Conservation (phyloP, 2,113 vertebrate species). For the Hemichromis elongatus region DNA sequence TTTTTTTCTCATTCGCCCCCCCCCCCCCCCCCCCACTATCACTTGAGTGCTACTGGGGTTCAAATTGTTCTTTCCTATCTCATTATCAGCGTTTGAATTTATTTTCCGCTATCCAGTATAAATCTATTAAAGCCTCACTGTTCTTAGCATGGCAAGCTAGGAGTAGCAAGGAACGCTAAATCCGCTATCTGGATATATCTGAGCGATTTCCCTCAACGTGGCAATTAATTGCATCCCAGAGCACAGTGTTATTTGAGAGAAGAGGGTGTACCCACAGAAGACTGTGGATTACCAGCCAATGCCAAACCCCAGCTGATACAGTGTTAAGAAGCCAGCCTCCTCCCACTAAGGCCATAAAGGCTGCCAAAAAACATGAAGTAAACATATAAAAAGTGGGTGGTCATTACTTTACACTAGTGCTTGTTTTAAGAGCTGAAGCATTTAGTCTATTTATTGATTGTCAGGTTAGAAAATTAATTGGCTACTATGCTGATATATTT, state of each 20-base stretch:
- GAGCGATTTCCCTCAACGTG: conserved; percentile 68
- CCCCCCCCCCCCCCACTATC: conserved; percentile 11
- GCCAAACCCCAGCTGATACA: conserved; percentile 50
- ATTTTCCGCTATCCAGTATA: conserved; percentile 75
- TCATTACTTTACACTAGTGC: conserved; percentile 2
- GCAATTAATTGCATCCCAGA: conserved; percentile 77
- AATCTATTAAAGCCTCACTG: conserved; percentile 81
- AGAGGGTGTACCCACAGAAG: conserved; percentile 61
- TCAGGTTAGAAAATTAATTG: not conserved
- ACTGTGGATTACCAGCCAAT: conserved; percentile 60
- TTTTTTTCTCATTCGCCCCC: not conserved
- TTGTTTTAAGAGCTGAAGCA: not conserved
- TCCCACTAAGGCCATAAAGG: conserved; percentile 24
- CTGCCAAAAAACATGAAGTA: conserved; percentile 30
- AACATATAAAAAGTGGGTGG: conserved; percentile 11
- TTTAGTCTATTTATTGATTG: not conserved
- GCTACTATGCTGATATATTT: not conserved
- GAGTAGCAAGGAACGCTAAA: conserved; percentile 68
- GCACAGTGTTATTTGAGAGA: conserved; percentile 68
- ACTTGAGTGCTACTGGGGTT: conserved; percentile 78
- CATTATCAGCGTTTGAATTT: conserved; percentile 82
- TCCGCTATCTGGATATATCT: conserved; percentile 73
- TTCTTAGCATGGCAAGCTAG: conserved; percentile 71
- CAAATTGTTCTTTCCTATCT: conserved; percentile 81
- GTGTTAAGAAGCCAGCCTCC: conserved; percentile 43